Conservation (phyloP, 1,140 invertebrate genomes). For the Solen grandis region DNA sequence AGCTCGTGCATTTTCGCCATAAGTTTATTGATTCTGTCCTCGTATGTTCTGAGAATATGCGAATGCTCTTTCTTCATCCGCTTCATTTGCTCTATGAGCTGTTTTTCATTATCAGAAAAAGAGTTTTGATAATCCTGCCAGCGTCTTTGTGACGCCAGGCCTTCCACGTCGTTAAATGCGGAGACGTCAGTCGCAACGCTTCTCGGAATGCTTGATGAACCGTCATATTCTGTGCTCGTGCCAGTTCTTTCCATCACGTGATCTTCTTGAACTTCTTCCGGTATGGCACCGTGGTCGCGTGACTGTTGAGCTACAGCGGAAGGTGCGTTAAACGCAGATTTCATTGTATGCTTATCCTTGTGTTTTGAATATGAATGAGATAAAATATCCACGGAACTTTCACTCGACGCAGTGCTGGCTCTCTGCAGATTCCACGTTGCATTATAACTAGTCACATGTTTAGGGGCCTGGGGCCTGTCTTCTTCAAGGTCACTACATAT, state of each 20-base stretch:
- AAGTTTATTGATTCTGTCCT: slow-evolving; percentile 76
- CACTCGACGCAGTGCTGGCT: slow-evolving; percentile 66
- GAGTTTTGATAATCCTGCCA: slow-evolving; percentile 66
- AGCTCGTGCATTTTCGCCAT: slow-evolving; percentile 80
- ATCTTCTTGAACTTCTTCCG: slow-evolving; percentile 62
- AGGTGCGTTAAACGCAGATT: slow-evolving; percentile 34
- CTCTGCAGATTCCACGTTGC: slow-evolving; percentile 57
- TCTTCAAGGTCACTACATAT: background rate
- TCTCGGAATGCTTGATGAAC: slow-evolving; percentile 25
- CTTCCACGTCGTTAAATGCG: slow-evolving; percentile 44
- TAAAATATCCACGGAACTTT: slow-evolving; percentile 67
- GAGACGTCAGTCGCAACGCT: slow-evolving; percentile 39
- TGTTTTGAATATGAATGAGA: slow-evolving; percentile 59
- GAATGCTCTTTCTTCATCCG: slow-evolving; percentile 77
- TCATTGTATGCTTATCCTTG: slow-evolving; percentile 56
- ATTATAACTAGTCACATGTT: slow-evolving; percentile 41
- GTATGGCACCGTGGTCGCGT: slow-evolving; percentile 66
- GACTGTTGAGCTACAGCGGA: slow-evolving; percentile 28
- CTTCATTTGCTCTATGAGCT: slow-evolving; percentile 79
- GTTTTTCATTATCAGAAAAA: slow-evolving; percentile 79
- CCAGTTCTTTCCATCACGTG: slow-evolving; percentile 56
- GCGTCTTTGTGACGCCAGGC: slow-evolving; percentile 16
- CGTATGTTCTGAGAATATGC: slow-evolving; percentile 72
- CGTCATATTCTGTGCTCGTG: slow-evolving; percentile 44
- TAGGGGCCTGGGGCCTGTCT: slow-evolving; percentile 32